Percentiles rank a stretch among this genome's conserved stretches.
Evolutionary conservation across 2,797 vertebrate genomes (phyloP).

Genomic region (Sebastes melanostomus): DNA sequence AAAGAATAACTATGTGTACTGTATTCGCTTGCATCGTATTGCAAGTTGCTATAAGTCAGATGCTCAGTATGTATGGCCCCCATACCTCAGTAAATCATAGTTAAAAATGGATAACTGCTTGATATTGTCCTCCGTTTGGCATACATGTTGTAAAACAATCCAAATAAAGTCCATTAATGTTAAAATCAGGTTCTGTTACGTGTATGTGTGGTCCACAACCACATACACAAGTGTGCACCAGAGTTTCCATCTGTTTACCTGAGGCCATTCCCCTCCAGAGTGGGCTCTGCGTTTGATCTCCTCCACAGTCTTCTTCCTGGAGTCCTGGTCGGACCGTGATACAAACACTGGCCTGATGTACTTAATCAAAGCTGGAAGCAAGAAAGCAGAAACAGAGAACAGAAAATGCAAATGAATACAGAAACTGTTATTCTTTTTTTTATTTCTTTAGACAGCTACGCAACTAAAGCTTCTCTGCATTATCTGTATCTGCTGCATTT

Average conservation of each 20-base stretch:
- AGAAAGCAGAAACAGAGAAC: slow-evolving; percentile 3
- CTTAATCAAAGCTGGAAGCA: slow-evolving; percentile 91
- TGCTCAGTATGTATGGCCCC: background rate
- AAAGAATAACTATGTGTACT: background rate
- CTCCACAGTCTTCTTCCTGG: slow-evolving; percentile 95
- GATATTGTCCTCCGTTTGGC: background rate
- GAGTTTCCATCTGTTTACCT: slow-evolving; percentile 78
- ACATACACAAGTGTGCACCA: background rate
- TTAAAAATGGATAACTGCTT: background rate
- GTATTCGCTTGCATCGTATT: background rate
- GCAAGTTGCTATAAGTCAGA: background rate
- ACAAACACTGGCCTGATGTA: slow-evolving; percentile 97
- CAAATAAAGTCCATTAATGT: background rate
- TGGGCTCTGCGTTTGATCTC: slow-evolving; percentile 93
- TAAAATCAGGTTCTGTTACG: background rate
- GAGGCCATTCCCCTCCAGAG: slow-evolving; percentile 93
- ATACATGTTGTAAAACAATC: background rate
- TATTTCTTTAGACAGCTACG: background rate
- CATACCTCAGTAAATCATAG: background rate
- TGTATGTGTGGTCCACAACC: background rate
- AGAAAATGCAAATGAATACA: background rate
- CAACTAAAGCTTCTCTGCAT: background rate
- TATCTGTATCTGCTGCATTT: background rate
- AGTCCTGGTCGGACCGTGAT: slow-evolving; percentile 95
- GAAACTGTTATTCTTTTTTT: background rate